Percentiles rank a stretch among this genome's conserved stretches.
Conservation (phyloP, 23 tunicate genomes). For the Corella eumyota region DNA sequence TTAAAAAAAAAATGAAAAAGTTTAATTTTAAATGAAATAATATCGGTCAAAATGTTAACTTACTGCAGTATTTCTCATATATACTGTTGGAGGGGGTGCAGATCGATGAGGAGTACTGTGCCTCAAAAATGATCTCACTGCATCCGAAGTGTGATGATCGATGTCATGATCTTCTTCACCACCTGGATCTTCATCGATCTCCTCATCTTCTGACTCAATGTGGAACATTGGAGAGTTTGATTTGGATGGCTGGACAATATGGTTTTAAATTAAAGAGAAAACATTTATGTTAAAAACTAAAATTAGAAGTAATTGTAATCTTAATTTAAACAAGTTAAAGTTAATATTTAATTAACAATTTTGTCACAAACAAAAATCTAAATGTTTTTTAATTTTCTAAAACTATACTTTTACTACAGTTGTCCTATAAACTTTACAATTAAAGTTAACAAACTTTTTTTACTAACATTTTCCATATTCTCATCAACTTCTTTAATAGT, state of each 20-base stretch:
- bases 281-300: too few relatives aligned
- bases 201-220: conserved; percentile 8
- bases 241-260: not conserved
- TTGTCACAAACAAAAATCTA: too few relatives aligned
- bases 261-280: not conserved
- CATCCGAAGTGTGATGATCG: conserved; percentile 40
- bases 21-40: not conserved
- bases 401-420: too few relatives aligned
- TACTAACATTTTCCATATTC: not conserved
- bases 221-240: not conserved
- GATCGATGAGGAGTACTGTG: conserved; percentile 71
- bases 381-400: too few relatives aligned
- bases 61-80: not conserved
- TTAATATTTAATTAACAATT: too few relatives aligned
- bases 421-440: too few relatives aligned
- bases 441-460: not conserved
- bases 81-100: conserved; percentile 66
- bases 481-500: not conserved
- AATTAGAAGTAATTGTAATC: too few relatives aligned
- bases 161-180: conserved; percentile 23
- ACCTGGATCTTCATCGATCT: conserved; percentile 17
- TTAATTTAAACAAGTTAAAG: too few relatives aligned
- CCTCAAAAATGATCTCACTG: conserved; percentile 53
- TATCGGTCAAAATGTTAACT: not conserved
- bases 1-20: not conserved